These are phyloP conservation scores for Chamaea fasciata DNA, from an alignment of 2,113 vertebrate species.

Conservation along the genomic window DNA sequence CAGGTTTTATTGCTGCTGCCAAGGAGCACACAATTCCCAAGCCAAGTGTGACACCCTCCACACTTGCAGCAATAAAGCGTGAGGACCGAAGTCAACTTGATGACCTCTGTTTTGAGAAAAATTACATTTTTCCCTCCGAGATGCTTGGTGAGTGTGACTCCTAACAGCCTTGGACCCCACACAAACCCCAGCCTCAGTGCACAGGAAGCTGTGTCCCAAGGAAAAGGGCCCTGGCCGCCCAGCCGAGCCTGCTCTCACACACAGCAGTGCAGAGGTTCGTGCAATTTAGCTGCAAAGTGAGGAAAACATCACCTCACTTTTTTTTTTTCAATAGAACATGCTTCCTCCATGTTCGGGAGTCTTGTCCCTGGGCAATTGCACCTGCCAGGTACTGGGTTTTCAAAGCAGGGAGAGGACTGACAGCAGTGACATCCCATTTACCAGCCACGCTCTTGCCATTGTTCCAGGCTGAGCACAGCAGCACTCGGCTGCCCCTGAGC, in stretches of 20 bases:
- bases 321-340: not conserved
- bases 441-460: not conserved
- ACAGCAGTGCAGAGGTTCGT: not conserved
- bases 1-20: not conserved
- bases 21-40: not conserved
- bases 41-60: not conserved
- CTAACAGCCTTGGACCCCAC: not conserved
- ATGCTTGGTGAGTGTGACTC: not conserved
- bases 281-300: not conserved
- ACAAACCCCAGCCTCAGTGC: not conserved
- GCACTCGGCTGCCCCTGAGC: not conserved
- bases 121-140: not conserved
- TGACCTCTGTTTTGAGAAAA: not conserved
- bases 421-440: not conserved
- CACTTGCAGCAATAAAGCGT: not conserved
- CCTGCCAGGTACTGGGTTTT: not conserved
- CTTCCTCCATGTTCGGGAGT: not conserved
- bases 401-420: not conserved
- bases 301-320: not conserved
- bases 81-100: not conserved
- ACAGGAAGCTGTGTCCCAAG: accelerated
- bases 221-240: not conserved
- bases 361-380: not conserved
- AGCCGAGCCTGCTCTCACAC: not conserved
- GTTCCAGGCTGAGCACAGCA: not conserved